These are phyloP conservation scores for Alosa sapidissima DNA, from an alignment of 2,797 vertebrate species.

Conservation along the genomic window DNA sequence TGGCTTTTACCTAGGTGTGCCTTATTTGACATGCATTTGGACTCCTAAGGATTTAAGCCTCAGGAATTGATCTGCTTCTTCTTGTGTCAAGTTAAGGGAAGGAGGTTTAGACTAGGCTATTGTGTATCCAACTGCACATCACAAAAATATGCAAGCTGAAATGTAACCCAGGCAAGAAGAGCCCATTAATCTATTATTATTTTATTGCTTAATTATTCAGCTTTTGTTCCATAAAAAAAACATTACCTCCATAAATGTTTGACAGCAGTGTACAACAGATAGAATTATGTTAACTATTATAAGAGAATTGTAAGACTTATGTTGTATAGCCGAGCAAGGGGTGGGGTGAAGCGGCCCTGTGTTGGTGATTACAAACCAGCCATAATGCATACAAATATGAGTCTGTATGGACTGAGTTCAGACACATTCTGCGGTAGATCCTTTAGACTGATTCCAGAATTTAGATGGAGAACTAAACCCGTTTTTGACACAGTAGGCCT, in stretches of 20 bases:
- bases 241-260: not conserved
- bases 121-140: not conserved
- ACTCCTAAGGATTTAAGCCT: not conserved
- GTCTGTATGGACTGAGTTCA: not conserved
- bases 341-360: not conserved
- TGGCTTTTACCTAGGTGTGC: conserved; percentile 5
- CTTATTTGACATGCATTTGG: not conserved
- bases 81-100: not conserved
- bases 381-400: not conserved
- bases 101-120: not conserved
- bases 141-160: not conserved
- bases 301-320: not conserved
- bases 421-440: not conserved
- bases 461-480: not conserved
- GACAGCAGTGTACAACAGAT: not conserved
- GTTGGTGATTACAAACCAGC: not conserved
- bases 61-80: not conserved
- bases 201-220: no score
- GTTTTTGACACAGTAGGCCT: not conserved
- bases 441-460: not conserved
- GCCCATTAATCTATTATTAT: not conserved
- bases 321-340: not conserved
- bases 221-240: not conserved
- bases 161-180: not conserved
- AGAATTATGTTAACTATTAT: no score